phyloP scores from a whole-genome alignment of 2,113 vertebrate genomes.

The Ammodytes dubius region DNA sequence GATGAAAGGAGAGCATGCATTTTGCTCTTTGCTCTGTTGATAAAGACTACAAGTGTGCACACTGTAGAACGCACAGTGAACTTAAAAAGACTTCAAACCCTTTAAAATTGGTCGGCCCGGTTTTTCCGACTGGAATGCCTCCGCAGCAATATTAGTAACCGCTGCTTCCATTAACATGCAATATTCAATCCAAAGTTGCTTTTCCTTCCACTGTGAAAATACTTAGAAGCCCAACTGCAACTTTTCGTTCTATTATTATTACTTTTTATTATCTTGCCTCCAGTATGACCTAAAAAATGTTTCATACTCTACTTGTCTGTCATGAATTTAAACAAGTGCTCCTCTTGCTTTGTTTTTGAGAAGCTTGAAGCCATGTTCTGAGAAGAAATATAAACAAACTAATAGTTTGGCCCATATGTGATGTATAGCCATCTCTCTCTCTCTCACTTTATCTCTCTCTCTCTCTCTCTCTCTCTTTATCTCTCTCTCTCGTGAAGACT shows the following conservation, averaged over 20 bases:
- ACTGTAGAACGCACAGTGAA: constrained; percentile 23
- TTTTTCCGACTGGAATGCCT: constrained; percentile 60
- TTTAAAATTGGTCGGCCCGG: constrained; percentile 65
- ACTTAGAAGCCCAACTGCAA: constrained; percentile 57
- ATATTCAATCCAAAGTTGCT: constrained; percentile 81
- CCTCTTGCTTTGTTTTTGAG: constrained; percentile 59
- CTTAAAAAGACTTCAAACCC: constrained; percentile 62
- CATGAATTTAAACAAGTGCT: constrained; percentile 61
- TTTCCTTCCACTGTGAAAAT: constrained; percentile 81
- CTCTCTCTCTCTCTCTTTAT: neutral
- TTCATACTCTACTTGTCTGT: constrained; percentile 50
- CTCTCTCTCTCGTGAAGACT: neutral
- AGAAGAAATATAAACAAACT: constrained; percentile 46
- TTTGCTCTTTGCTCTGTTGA: constrained; percentile 21
- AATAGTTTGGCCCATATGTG: constrained; percentile 44
- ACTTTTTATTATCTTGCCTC: constrained; percentile 64
- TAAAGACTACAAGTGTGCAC: neutral
- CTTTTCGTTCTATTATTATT: constrained; percentile 48
- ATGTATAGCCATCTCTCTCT: constrained; percentile 44
- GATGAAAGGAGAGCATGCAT: constrained; percentile 44
- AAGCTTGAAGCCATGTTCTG: constrained; percentile 77
- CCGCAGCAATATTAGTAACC: constrained; percentile 70
- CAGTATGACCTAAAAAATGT: constrained; percentile 57
- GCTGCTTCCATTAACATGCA: constrained; percentile 81
- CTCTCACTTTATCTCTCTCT: constrained; percentile 21